Evolutionary conservation across 2,113 vertebrate species (phyloP).

Genomic region (Ploceus nigricollis): DNA sequence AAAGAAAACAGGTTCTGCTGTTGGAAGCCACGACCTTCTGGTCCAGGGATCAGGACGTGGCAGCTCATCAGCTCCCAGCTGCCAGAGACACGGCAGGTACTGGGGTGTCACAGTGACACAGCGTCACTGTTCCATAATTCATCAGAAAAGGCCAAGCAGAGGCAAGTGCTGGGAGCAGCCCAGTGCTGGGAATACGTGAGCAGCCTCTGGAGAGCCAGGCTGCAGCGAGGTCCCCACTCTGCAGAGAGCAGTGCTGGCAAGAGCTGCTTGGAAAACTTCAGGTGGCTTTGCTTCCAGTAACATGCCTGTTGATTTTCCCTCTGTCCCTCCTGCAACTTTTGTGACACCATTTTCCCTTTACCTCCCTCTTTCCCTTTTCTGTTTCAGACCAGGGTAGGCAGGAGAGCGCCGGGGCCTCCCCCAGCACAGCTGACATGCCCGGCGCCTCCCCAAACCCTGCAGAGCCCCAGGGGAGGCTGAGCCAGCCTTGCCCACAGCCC

Average conservation of each 20-base stretch:
- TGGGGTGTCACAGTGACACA: not conserved
- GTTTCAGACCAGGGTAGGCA: not conserved
- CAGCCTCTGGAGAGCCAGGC: not conserved
- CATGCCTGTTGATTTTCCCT: not conserved
- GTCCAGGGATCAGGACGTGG: not conserved
- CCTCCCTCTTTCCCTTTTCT: not conserved
- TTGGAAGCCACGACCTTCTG: not conserved
- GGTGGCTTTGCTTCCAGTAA: not conserved
- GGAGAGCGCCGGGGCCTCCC: not conserved
- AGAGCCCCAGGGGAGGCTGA: not conserved
- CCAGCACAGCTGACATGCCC: not conserved
- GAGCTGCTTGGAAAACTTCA: not conserved
- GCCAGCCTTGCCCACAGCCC: not conserved
- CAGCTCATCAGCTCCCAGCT: slow-evolving; percentile 1
- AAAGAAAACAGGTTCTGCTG: slow-evolving; percentile 20
- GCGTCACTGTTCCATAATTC: slow-evolving; percentile 14
- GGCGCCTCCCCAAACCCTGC: rapidly evolving
- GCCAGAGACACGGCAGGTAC: not conserved
- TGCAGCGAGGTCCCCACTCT: rapidly evolving
- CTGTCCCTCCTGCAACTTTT: not conserved
- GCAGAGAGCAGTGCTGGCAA: not conserved
- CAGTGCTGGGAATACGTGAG: not conserved
- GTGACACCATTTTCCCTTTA: not conserved
- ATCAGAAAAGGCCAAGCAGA: not conserved
- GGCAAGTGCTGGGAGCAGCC: not conserved